Conservation (phyloP, 2,888 invertebrate species). For the Schizaphis graminum region DNA sequence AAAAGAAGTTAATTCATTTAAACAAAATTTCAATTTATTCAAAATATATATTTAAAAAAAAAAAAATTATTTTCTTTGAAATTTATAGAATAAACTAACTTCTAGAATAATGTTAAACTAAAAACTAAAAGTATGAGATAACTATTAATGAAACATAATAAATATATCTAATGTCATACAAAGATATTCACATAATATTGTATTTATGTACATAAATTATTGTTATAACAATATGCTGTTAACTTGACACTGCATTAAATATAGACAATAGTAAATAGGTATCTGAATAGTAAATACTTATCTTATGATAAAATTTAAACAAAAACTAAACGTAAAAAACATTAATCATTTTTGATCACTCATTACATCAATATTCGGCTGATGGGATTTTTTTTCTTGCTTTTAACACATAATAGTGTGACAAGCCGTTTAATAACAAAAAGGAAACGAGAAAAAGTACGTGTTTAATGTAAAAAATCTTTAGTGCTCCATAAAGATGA, state of each 20-base stretch:
- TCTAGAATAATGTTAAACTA: neutral
- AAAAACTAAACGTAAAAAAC: slow-evolving; percentile 8
- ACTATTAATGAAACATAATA: neutral
- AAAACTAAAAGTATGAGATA: neutral
- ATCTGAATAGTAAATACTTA: neutral
- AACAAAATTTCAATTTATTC: neutral
- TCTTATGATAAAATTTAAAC: neutral
- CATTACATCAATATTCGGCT: slow-evolving; percentile 8
- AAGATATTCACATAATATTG: neutral
- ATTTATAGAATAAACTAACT: too few species aligned
- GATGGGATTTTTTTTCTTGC: neutral
- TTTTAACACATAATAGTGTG: slow-evolving; percentile 9
- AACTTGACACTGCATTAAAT: neutral
- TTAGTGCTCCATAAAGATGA: slow-evolving; percentile 6
- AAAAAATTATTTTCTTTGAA: neutral
- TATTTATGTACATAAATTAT: neutral
- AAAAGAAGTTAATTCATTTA: neutral
- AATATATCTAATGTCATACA: neutral
- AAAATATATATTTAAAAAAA: too few species aligned
- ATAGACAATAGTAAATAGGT: neutral
- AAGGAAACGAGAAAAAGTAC: slow-evolving; percentile 15
- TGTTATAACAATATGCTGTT: neutral
- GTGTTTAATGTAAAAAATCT: slow-evolving; percentile 26
- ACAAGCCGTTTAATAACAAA: neutral
- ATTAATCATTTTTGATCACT: slow-evolving; percentile 9